Evolutionary conservation across 2,113 vertebrate genomes (phyloP), one percentile per base, ranked within the genome.

Genomic region (Gallinago undulata): DNA sequence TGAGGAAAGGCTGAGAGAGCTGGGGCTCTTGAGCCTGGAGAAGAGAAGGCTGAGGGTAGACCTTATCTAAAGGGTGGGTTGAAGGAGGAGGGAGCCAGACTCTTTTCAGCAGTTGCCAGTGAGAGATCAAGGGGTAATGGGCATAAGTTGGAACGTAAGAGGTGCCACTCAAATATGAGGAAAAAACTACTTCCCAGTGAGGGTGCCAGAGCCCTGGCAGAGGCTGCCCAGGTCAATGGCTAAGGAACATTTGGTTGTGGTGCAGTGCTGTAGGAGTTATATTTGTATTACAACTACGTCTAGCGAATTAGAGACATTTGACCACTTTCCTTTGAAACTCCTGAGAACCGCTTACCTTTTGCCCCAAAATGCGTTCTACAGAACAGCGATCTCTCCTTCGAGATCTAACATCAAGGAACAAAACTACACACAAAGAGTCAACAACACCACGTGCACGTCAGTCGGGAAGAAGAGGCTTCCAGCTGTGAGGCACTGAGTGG

Each of bases 381-480:
- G 70, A 37, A 13, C 0, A 0, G 31, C 39, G 11, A 3, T 73
- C n/a, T n/a, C 37, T 59, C 31, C 37, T 17, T 73, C 14, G 16
- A 33, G 59, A 62, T 35, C 39, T 33, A 28, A 35, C 12, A 10
- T 76, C 17, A 25, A 1, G 19, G 88, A 50, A 43, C 16, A 35
- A 47, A 51, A 73, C 19, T 30, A 23, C 12, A 5, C 18, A 2
- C 0, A 4, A 45, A 28, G 35, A 56, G 35, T 43, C 57, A n/a
- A 7, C 27, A 27, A 2, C n/a, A 18, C 37, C 1, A 1, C 22
- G 39, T 30, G 30, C n/a, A 3, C 1, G 2, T 21, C 47, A n/a
- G n/a, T 23, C 4, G 1, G 23, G 50, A 41, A 79, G 55, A 55
- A 53, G 56, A 41, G 64, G 50, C 16, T 57, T 68, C 50, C 79